These are phyloP conservation scores for Ursus arctos DNA, from an alignment of 2,113 vertebrate genomes.

Conservation along the genomic window DNA sequence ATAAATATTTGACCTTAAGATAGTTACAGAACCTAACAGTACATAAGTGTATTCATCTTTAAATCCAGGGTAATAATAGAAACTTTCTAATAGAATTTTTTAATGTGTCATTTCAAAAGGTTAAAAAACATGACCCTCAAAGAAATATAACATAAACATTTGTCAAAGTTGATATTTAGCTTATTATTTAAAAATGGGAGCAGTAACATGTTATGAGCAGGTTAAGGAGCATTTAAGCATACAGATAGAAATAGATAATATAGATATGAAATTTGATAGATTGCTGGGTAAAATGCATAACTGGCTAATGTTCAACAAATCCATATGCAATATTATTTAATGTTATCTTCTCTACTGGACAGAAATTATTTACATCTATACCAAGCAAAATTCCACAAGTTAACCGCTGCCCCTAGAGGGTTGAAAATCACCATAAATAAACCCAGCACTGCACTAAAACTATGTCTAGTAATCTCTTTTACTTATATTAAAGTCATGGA, in stretches of 20 bases:
- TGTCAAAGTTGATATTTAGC: constrained; percentile 1
- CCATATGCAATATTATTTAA: neutral
- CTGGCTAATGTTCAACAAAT: neutral
- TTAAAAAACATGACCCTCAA: neutral
- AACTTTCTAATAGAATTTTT: neutral
- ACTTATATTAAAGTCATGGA: neutral
- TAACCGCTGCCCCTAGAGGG: neutral
- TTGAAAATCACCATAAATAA: neutral
- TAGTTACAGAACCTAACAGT: neutral
- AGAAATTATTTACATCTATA: neutral
- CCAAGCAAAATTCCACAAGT: neutral
- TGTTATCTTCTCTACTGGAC: neutral
- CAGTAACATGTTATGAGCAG: neutral
- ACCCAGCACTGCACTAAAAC: neutral
- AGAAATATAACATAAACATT: neutral
- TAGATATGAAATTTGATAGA: neutral
- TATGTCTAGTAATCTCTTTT: neutral
- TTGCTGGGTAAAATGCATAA: constrained; percentile 11
- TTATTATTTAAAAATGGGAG: neutral
- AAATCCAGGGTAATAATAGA: neutral
- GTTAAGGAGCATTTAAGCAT: neutral
- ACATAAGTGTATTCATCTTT: neutral
- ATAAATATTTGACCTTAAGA: neutral
- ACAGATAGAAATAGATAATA: neutral
- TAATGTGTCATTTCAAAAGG: neutral